Evolutionary conservation across 2,888 invertebrate species (phyloP).

Genomic region (Drosophila meridionalis): DNA sequence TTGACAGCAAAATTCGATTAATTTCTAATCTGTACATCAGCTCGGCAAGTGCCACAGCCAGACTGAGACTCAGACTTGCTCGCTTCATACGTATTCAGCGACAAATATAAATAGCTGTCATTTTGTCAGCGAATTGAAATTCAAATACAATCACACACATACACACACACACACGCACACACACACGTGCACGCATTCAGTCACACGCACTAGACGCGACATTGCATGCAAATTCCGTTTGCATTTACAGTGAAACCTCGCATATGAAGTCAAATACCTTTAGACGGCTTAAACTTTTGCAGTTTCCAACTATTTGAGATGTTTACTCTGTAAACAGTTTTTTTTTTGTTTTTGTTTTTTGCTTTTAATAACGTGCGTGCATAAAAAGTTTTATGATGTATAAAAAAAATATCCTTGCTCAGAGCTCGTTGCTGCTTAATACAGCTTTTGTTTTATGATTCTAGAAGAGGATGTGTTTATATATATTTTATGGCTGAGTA

Average conservation of each 20-base stretch:
- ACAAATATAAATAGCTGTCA: conserved; percentile 78
- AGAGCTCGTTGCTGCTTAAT: background rate
- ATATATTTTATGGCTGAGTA: background rate
- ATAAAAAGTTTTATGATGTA: conserved; percentile 7
- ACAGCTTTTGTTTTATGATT: background rate
- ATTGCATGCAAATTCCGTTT: conserved; percentile 67
- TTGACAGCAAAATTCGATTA: conserved; percentile 79
- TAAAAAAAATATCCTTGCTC: background rate
- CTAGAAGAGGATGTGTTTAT: background rate
- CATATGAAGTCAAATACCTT: conserved; percentile 8
- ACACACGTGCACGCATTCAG: background rate
- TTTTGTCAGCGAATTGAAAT: conserved; percentile 69
- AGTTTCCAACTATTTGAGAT: conserved; percentile 5
- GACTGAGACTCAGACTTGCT: conserved; percentile 28
- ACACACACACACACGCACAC: conserved; percentile 8
- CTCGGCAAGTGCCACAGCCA: conserved; percentile 63
- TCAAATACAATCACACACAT: conserved; percentile 21
- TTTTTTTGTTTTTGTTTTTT: background rate
- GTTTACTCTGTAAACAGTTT: conserved; percentile 2
- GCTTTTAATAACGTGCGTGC: conserved; percentile 4
- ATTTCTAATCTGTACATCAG: conserved; percentile 77
- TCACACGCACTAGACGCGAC: conserved; percentile 43
- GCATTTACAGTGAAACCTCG: conserved; percentile 25
- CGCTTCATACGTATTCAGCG: conserved; percentile 27
- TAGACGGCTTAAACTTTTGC: conserved; percentile 1